Evolutionary conservation across 2,113 vertebrate genomes (phyloP), one percentile per base, ranked within the genome.

Genomic region (Struthidea cinerea): DNA sequence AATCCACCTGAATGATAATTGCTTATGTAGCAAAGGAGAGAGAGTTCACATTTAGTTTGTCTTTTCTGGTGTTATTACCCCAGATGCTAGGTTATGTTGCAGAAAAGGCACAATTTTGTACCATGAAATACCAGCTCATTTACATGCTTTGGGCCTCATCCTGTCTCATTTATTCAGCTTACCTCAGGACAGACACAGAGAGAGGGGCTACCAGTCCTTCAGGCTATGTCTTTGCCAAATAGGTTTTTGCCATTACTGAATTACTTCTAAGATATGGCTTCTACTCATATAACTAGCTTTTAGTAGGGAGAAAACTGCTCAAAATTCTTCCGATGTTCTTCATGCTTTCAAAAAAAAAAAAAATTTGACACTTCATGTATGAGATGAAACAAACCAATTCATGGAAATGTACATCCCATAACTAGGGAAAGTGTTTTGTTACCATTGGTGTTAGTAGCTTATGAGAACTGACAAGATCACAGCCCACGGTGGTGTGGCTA

Each of bases 381-480:
- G 55, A 96, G 94, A 96, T 96, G 94, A 96, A 95, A 88, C 84
- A 92, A 97, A 89, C 64, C 68, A 70, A 86, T 95, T 93, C 93
- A 94, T 96, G 90, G 92, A 96, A 97, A 96, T 39, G 84, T 96
- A 89, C 90, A 93, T 93, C 96, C 77, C 87, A 89, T 67, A 96
- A 95, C 44, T 49, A 83, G 80, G 93, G 81, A 97, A 97, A 96
- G 88, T 96, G 96, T 97, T 96, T 96, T 96, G 85, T 96, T 97
- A 95, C 97, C 87, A 63, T 60, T 92, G 93, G 94, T 97, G 96
- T 94, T 95, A 94, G 44, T 39, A 89, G 94, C 83, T 97, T 97
- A 97, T 97, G 86, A 96, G 95, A 97, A 96, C 83, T 96, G 96
- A 97, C 96, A 97, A 96, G 96, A 97, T 97, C 96, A 96, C 90